Evolutionary conservation across 1,140 invertebrate species (phyloP), one percentile per base, ranked within the genome.

Genomic region (Xylocopa sonorina): DNA sequence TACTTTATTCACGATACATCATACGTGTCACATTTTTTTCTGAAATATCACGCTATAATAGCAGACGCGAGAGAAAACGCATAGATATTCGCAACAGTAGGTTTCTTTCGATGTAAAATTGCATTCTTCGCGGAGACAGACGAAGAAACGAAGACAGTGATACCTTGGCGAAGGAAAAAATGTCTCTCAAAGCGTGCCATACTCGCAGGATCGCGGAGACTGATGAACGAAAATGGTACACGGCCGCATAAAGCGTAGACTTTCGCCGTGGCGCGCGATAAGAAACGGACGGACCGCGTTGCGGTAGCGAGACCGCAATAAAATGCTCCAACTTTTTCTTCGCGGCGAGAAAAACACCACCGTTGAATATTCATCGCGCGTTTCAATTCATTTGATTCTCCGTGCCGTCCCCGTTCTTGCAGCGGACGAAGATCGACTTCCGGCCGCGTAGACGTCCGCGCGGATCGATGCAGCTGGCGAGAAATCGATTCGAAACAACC

Each of bases 301-400:
- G 60, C 51, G 21, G n/a, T 4, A 27, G 24, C 50, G 16, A 5
- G 38, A 34, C 51, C 7, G 16, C 41, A 12, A 48, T 48, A 38
- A 68, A 68, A 77, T 58, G 43, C n/a, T 58, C n/a, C 3, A 2
- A 34, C 12, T 18, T 29, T 68, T 68, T 67, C 34, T 46, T 16
- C 16, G 18, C n/a, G 21, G n/a, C n/a, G 41, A 24, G 41, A 68
- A 76, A 58, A 76, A 58, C 29, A 21, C 29, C 0, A 0, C 16
- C 74, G 43, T 58, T 58, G 64, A 77, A 77, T 77, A 77, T 77
- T 68, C 64, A 77, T 76, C 16, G 64, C 51, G 29, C 50, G 38
- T 69, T 48, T 27, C 51, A 77, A 58, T 77, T 58, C 53, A 69
- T 77, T 69, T 48, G 53, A 7, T 24, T n/a, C 50, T 24, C 7